phyloP scores from a whole-genome alignment of 2,113 vertebrate species.

The Cromileptes altivelis region DNA sequence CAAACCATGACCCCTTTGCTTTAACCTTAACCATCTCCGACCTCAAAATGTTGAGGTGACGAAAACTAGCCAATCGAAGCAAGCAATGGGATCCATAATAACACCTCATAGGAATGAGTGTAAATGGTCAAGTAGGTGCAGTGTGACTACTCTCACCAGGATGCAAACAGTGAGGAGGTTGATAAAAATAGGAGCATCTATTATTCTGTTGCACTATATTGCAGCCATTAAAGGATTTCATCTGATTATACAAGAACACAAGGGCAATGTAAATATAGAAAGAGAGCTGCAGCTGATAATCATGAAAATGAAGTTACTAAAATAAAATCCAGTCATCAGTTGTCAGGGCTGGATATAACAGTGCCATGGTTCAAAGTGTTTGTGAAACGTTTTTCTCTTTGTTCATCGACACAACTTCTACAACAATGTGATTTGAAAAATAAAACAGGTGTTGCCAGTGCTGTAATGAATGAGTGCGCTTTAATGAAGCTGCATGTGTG shows the following conservation, averaged over 20 bases:
- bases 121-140: no score
- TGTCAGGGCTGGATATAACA: background rate
- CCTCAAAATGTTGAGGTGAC: no score
- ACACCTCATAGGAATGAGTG: no score
- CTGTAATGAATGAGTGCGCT: background rate
- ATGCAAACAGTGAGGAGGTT: no score
- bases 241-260: background rate
- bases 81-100: no score
- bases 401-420: background rate
- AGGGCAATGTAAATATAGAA: background rate
- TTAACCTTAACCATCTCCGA: no score
- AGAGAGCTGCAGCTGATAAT: background rate
- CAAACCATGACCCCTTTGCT: no score
- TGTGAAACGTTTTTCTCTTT: background rate
- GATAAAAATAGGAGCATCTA: background rate
- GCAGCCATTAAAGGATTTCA: background rate
- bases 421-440: background rate
- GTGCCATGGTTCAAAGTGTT: background rate
- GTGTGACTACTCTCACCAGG: no score
- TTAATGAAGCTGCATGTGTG: background rate
- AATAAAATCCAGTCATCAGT: background rate
- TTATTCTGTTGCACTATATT: background rate
- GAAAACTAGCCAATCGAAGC: no score
- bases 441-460: background rate
- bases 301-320: background rate